Evolutionary conservation across 2,888 invertebrate species (phyloP).

Genomic region (Eupithecia vulgata): DNA sequence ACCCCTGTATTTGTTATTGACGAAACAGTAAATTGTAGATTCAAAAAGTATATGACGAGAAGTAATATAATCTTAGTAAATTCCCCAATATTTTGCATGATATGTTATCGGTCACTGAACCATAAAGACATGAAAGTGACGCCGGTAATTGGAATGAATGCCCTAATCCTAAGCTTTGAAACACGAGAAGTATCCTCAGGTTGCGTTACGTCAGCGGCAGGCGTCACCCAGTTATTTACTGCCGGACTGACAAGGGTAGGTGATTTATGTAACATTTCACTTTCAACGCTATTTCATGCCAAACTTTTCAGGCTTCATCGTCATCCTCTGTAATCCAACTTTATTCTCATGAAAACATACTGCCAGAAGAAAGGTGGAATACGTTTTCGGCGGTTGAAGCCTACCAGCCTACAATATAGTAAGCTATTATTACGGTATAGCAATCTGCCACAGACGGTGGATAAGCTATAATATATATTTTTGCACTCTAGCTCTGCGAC

Average conservation of each 20-base stretch:
- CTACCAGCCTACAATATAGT: too few species aligned
- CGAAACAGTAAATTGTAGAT: too few species aligned
- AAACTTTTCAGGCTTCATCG: constrained; percentile 44
- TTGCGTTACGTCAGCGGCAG: constrained; percentile 59
- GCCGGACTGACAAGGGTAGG: constrained; percentile 71
- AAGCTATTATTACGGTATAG: too few species aligned
- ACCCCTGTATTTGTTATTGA: too few species aligned
- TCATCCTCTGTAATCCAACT: constrained; percentile 9
- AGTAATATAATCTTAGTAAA: not conserved
- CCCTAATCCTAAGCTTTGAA: constrained; percentile 14
- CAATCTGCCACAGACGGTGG: too few species aligned
- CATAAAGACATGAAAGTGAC: constrained; percentile 18
- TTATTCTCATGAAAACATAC: not conserved
- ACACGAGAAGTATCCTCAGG: constrained; percentile 26
- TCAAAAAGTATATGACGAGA: not conserved
- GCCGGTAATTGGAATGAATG: constrained; percentile 29
- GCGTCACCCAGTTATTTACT: constrained; percentile 69
- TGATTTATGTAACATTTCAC: constrained; percentile 79
- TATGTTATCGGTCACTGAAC: not conserved
- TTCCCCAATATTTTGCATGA: not conserved
- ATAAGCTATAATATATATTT: too few species aligned
- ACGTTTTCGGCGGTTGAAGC: not conserved
- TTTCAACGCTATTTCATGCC: constrained; percentile 64
- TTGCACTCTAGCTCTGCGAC: too few species aligned
- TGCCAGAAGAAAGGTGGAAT: not conserved